Base-by-base conservation (phyloP, 2,113 vertebrate species). In the Pygoscelis antarcticus region DNA sequence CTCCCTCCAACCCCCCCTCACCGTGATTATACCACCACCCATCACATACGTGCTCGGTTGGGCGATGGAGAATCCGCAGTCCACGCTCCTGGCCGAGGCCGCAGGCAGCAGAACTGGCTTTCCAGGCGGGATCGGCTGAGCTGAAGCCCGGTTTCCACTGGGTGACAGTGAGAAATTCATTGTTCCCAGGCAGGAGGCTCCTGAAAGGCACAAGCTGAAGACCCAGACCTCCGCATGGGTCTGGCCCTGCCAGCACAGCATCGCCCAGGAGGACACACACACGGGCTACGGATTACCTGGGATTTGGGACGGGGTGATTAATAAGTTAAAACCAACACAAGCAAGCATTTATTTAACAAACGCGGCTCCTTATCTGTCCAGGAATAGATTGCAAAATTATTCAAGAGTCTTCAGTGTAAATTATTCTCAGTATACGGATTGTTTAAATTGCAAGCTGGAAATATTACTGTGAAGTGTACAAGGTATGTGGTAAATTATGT, bases 401-500 rank as follows among this genome's bases (percentile, higher is more conserved):
- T 95, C 92, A 95, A 89, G 80, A 92, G 86, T 79, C 77, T 91
- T 91, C 95, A 72, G 38, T 25, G 57, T 58, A 96, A 97, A 93
- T 96, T 94, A 96, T 92, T 92, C 89, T 60, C 12, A 4, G 90
- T 79, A 62, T 84, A 96, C 93, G 90, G 72, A 94, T 75, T 89
- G 69, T 87, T 96, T 89, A 90, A 94, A 97, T 89, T 95, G 92
- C 89, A 92, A 91, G 74, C 90, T 95, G 95, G 97, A 91, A 95
- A 94, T 87, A 92, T 87, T 95, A 92, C 86, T 80, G 89, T 89
- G 92, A 95, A 97, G 83, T 87, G 94, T 92, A 95, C 92, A 97
- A 97, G 96, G 92, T 96, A 92, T 92, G 92, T 81, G 86, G 95
- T 96, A 97, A 97, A 96, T 96, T 92, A 95, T 76, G 83, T 89